Base-by-base conservation (phyloP, 2,113 vertebrate genomes). In the Penelope pileata region DNA sequence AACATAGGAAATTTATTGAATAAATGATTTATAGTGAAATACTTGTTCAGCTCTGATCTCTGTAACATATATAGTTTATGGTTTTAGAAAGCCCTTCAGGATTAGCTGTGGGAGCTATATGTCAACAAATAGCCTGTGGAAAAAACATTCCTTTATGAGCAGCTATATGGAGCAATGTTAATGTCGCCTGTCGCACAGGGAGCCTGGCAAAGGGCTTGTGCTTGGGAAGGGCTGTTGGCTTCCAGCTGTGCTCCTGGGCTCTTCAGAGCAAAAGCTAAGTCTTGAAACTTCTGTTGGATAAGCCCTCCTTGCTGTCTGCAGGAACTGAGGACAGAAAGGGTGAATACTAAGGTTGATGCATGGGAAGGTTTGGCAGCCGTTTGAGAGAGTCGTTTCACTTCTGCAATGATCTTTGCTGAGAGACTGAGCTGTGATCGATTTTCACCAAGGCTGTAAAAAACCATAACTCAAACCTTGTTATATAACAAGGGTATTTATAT, bases 101-200 rank as follows among this genome's bases (percentile, higher is more conserved):
- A 95, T 86, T 93, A 96, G 73, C 83, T 86, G 56, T 91, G 90
- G 85, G 94, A 96, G 43, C 80, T 75, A 75, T 90, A 91, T 56
- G 76, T 91, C 75, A 91, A 29, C 51, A 82, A 94, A 86, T 21
- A 80, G 42, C 38, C 64, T 83, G 64, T 67, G 76, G 58, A 95
- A 90, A 89, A 96, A 86, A 4, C 6, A 11, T 70, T 78, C 40
- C 23, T 68, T 90, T 88, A 64, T 88, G 76, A 74, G 93, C 27
- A 88, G 59, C 75, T 88, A 2, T 17, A 64, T 16, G 27, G 51
- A 72, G 68, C 88, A 83, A 34, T 50, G 68, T 64, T 88, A 40
- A 80, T 43, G 66, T 88, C 81, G 59, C 73, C 76, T 53, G 63
- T 45, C 0, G 0, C 64, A 63, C 56, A 78, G 68, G 36, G 80